Conservation (phyloP, 2,888 invertebrate species). For the Himalopsyche kuldschensis region DNA sequence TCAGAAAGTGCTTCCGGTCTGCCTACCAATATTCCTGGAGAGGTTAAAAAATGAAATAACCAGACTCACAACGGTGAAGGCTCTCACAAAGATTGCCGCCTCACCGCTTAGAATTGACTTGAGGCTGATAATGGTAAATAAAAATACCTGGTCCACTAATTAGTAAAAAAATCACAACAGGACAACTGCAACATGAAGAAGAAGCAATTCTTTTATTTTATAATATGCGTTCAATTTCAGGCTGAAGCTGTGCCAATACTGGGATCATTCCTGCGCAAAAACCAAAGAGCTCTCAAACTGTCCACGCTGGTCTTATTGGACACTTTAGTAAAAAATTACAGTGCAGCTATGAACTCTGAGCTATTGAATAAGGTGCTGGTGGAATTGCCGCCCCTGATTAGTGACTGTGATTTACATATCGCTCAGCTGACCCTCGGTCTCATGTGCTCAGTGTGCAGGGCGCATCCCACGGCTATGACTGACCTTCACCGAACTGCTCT, state of each 20-base stretch:
- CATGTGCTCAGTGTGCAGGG: conserved; percentile 78
- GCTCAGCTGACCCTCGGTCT: conserved; percentile 87
- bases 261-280: conserved; percentile 93
- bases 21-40: conserved; percentile 93
- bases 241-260: conserved; percentile 88
- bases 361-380: conserved; percentile 78
- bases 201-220: background rate
- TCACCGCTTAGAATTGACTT: conserved; percentile 86
- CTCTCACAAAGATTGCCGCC: conserved; percentile 90
- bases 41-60: conserved; percentile 96
- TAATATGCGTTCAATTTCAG: conserved; percentile 50
- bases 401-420: conserved; percentile 94
- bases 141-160: too few species aligned
- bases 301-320: conserved; percentile 88
- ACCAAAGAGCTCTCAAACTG: conserved; percentile 91
- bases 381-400: conserved; percentile 88
- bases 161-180: too few species aligned
- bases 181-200: too few species aligned
- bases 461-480: conserved; percentile 77
- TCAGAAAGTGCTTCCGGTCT: conserved; percentile 73
- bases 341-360: conserved; percentile 67
- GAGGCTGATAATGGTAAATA: conserved; percentile 72
- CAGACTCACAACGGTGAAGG: conserved; percentile 92
- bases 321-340: conserved; percentile 87
- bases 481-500: conserved; percentile 71